Percentiles rank a stretch among this genome's conserved stretches.
phyloP scores from a whole-genome alignment of 53 echinoderm and acorn worm species.

The Paelopatides confundens region DNA sequence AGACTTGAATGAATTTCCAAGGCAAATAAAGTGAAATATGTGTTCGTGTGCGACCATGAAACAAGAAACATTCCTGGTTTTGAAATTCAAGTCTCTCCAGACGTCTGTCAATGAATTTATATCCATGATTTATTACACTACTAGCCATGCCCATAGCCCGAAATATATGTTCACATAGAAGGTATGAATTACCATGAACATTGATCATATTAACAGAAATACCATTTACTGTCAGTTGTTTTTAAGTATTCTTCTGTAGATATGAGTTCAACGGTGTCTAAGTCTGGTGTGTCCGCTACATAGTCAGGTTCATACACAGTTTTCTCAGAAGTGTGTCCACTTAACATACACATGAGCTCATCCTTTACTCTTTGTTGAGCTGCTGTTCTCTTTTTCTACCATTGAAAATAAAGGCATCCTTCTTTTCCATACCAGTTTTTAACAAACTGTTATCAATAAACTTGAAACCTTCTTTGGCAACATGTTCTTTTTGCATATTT shows the following conservation, averaged over 20 bases:
- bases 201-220: too few relatives aligned
- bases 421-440: not conserved
- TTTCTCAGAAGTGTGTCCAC: too few relatives aligned
- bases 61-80: not conserved
- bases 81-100: not conserved
- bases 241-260: too few relatives aligned
- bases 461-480: not conserved
- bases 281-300: too few relatives aligned
- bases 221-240: too few relatives aligned
- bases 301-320: too few relatives aligned
- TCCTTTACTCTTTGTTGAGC: not conserved
- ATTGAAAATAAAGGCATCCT: not conserved
- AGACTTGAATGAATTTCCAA: not conserved
- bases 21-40: not conserved
- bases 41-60: not conserved
- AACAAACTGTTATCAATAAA: not conserved
- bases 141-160: not conserved
- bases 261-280: too few relatives aligned
- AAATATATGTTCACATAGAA: slow-evolving; percentile 15
- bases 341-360: too few relatives aligned
- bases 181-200: too few relatives aligned
- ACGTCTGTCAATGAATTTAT: not conserved
- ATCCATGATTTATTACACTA: not conserved
- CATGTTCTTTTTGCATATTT: not conserved
- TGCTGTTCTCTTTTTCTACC: not conserved